Evolutionary conservation across 2,113 vertebrate species (phyloP).

Genomic region (Prionailurus viverrinus): DNA sequence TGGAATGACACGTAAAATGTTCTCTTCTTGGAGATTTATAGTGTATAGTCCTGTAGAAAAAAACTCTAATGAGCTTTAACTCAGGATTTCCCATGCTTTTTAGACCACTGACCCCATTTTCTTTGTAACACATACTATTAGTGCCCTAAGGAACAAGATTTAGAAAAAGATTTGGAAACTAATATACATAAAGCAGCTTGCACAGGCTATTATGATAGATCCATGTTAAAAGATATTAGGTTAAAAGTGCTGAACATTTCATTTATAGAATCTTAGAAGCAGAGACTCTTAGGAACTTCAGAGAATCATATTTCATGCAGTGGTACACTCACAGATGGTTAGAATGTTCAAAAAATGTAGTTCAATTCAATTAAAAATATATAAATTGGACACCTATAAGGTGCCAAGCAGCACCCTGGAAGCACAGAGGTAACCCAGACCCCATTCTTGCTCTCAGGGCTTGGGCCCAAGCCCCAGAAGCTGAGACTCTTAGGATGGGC

Average conservation of each 20-base stretch:
- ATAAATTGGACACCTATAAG: neutral
- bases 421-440: neutral
- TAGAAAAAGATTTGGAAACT: constrained; percentile 13
- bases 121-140: neutral
- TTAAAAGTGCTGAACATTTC: neutral
- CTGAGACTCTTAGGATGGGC: neutral
- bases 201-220: neutral
- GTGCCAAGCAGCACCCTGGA: neutral
- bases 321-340: neutral
- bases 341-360: neutral
- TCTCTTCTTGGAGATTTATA: neutral
- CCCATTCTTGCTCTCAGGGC: neutral
- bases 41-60: neutral
- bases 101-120: neutral
- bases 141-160: neutral
- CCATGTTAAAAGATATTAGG: neutral
- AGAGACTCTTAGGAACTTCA: neutral
- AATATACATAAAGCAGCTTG: neutral
- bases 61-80: neutral
- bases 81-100: neutral
- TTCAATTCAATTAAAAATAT: neutral
- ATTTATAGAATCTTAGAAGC: neutral
- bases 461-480: neutral
- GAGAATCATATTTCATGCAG: neutral
- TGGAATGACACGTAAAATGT: neutral